Percentiles rank a stretch among this genome's conserved stretches.
These are phyloP conservation scores for Xylota segnis DNA, from an alignment of 2,888 invertebrate species.

Conservation along the genomic window DNA sequence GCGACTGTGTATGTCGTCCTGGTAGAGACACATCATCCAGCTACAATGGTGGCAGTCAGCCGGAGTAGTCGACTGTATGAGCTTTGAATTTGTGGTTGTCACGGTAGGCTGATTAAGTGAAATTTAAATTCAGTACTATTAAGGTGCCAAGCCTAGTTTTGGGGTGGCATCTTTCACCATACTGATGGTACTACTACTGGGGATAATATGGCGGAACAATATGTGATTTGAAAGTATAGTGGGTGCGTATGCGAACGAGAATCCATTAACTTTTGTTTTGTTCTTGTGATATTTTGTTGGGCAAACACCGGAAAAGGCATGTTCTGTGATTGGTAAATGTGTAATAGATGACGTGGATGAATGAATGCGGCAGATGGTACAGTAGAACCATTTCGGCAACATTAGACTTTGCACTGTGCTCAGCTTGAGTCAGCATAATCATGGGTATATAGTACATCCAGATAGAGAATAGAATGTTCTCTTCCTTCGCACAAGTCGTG, in stretches of 20 bases:
- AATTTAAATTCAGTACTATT: constrained; percentile 52
- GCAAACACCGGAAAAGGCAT: constrained; percentile 59
- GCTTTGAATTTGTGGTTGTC: constrained; percentile 25
- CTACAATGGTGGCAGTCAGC: constrained; percentile 1
- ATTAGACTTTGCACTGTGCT: too few relatives aligned
- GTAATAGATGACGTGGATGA: constrained; percentile 6
- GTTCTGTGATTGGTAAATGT: constrained; percentile 11
- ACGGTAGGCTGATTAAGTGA: constrained; percentile 31
- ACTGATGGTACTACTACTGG: not conserved
- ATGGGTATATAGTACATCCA: too few relatives aligned
- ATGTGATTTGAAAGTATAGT: constrained; percentile 16
- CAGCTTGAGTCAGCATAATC: too few relatives aligned
- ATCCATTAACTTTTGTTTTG: constrained; percentile 29
- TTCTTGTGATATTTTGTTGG: constrained; percentile 10
- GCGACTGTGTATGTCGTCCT: constrained; percentile 1
- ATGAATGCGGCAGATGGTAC: not conserved
- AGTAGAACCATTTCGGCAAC: not conserved
- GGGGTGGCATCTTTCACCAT: constrained; percentile 13
- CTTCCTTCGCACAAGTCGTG: too few relatives aligned
- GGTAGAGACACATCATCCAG: not conserved
- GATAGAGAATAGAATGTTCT: too few relatives aligned
- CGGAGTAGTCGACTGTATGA: not conserved
- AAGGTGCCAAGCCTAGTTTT: constrained; percentile 54
- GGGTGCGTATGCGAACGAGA: constrained; percentile 23
- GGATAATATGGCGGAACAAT: constrained; percentile 38